Base-by-base conservation (phyloP, 2,113 vertebrate species). In the Brachypteracias leptosomus region DNA sequence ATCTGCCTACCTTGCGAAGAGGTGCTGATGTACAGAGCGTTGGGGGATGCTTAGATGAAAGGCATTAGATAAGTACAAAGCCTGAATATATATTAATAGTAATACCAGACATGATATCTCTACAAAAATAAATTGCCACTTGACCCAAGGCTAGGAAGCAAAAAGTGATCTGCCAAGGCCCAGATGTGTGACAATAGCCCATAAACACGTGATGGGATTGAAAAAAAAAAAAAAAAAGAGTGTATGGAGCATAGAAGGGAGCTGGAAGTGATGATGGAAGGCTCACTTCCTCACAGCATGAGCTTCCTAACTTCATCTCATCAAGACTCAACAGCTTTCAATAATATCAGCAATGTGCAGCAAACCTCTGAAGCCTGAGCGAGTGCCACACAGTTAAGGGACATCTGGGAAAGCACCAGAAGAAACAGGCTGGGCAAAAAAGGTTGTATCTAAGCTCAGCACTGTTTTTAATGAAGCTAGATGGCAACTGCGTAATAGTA, bases 61-160 rank as follows among this genome's bases (percentile, higher is more conserved):
- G 61, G 47, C 40, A 73, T 44, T 47, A 77, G 42, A 9, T 46
- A 92, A 90, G 62, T 55, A 67, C 63, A 90, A 91, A 90, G 35
- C 24, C 33, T 74, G 15, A 66, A 58, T 66, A 28, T 17, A 16
- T 93, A 90, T 67, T 67, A 93, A 70, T 74, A 92, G 61, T 19
- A 67, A 61, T 67, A 52, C 24, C 68, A 85, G 75, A 55, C 38
- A 16, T 6, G 12, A 38, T 38, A 77, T 28, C 51, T 62, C 49
- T 62, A 62, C 72, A 72, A 86, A 95, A 95, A 94, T 72, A 88
- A 94, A 86, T 62, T 88, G 49, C 75, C 79, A 72, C 72, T 93
- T 95, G 91, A 75, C 72, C 67, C 52, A 47, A 57, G 75, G 38
- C 63, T 85, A 66, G 57, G 40, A 90, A 84, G 72, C 54, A 80